phyloP scores from a whole-genome alignment of 2,113 vertebrate genomes.

The Ciconia stormi region DNA sequence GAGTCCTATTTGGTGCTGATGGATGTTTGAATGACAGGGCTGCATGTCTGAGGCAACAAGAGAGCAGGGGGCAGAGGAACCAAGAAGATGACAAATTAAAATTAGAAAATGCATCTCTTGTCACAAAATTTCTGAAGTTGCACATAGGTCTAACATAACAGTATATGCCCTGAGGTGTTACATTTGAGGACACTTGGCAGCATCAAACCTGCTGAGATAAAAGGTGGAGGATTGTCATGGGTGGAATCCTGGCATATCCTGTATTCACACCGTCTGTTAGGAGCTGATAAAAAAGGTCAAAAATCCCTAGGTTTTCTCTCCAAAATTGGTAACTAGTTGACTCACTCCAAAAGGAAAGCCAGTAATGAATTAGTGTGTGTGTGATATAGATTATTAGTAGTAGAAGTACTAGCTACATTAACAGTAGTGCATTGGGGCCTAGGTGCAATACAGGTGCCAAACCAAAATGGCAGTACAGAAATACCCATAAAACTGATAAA shows the following conservation, averaged over 20 bases:
- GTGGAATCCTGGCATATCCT: neutral
- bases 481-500: neutral
- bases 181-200: neutral
- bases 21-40: neutral
- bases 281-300: neutral
- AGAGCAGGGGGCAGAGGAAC: neutral
- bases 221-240: neutral
- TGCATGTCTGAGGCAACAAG: neutral
- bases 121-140: neutral
- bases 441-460: neutral
- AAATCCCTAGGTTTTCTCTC: neutral
- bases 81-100: neutral
- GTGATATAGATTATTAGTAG: neutral
- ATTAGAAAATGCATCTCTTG: neutral
- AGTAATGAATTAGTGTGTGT: neutral
- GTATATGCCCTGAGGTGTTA: neutral
- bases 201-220: neutral
- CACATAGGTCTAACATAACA: neutral
- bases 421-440: neutral
- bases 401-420: neutral
- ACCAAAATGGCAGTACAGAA: neutral
- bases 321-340: neutral
- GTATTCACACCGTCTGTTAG: neutral
- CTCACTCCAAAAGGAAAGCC: neutral
- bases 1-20: neutral